Conservation (phyloP, 1,140 invertebrate genomes). For the Drosophila busckii region DNA sequence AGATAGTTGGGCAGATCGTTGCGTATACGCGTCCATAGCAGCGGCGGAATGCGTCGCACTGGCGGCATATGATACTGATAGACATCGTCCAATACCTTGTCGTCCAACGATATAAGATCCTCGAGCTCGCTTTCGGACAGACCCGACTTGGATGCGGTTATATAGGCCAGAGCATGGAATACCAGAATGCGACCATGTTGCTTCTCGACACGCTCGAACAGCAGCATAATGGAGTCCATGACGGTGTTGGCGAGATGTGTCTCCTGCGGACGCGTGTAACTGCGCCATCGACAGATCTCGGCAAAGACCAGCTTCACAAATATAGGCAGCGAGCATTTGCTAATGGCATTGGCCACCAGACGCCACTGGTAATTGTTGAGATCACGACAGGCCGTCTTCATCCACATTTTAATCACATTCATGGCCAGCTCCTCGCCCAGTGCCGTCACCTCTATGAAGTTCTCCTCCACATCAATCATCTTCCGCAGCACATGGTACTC, state of each 20-base stretch:
- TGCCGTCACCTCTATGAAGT: slow-evolving; percentile 96
- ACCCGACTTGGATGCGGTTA: slow-evolving; percentile 95
- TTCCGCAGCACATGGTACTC: slow-evolving; percentile 91
- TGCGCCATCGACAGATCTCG: slow-evolving; percentile 97
- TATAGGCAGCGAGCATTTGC: slow-evolving; percentile 96
- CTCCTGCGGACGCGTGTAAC: slow-evolving; percentile 95
- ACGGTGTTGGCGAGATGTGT: slow-evolving; percentile 95
- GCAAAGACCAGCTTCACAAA: slow-evolving; percentile 98
- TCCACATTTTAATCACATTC: slow-evolving; percentile 96
- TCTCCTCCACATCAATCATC: slow-evolving; percentile 93
- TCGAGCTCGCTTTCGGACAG: slow-evolving; percentile 96
- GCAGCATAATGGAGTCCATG: slow-evolving; percentile 98
- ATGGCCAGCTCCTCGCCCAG: slow-evolving; percentile 95
- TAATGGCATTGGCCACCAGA: slow-evolving; percentile 94
- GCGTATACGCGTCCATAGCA: slow-evolving; percentile 96
- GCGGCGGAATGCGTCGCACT: slow-evolving; percentile 94
- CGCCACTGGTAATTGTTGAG: slow-evolving; percentile 96
- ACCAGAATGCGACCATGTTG: slow-evolving; percentile 95
- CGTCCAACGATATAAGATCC: slow-evolving; percentile 95
- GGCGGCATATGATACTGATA: slow-evolving; percentile 99
- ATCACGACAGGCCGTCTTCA: slow-evolving; percentile 93
- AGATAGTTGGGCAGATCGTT: slow-evolving; percentile 97
- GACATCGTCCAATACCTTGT: slow-evolving; percentile 97
- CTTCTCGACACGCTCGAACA: slow-evolving; percentile 96
- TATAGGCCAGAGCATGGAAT: slow-evolving; percentile 95